Percentiles rank a stretch among this genome's conserved stretches.
Evolutionary conservation across 2,888 invertebrate genomes (phyloP).

Genomic region (Venustoraphidia nigricollis): DNA sequence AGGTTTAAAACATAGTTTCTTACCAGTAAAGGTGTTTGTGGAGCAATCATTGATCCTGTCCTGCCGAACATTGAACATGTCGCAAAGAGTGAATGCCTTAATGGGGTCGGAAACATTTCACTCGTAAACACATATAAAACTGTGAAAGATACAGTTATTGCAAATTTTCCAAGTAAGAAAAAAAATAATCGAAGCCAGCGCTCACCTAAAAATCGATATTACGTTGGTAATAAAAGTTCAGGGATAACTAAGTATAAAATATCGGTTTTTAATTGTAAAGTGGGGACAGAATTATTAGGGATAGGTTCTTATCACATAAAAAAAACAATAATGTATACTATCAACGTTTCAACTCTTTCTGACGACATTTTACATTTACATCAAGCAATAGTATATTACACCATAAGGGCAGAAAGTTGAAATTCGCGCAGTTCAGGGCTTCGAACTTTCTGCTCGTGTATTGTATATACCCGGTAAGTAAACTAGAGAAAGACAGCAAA

Average conservation of each 20-base stretch:
- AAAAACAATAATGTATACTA: no score
- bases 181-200: constrained; percentile 26
- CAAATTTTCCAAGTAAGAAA: constrained; percentile 46
- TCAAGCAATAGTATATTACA: no score
- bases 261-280: neutral
- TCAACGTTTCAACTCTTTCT: no score
- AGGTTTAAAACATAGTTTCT: constrained; percentile 14
- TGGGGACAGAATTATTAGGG: no score
- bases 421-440: no score
- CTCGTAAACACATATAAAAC: constrained; percentile 50
- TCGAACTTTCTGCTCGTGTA: no score
- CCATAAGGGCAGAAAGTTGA: no score
- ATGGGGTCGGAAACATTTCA: constrained; percentile 50
- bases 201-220: neutral
- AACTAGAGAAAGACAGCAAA: no score
- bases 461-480: no score
- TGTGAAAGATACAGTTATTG: constrained; percentile 47
- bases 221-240: neutral
- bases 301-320: no score
- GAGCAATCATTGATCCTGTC: constrained; percentile 47
- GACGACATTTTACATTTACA: no score
- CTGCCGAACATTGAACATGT: constrained; percentile 49
- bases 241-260: neutral
- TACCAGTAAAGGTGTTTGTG: constrained; percentile 51
- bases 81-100: constrained; percentile 44